Percentiles rank a stretch among this genome's conserved stretches.
phyloP scores from a whole-genome alignment of 2,113 vertebrate genomes.

The Phycodurus eques region DNA sequence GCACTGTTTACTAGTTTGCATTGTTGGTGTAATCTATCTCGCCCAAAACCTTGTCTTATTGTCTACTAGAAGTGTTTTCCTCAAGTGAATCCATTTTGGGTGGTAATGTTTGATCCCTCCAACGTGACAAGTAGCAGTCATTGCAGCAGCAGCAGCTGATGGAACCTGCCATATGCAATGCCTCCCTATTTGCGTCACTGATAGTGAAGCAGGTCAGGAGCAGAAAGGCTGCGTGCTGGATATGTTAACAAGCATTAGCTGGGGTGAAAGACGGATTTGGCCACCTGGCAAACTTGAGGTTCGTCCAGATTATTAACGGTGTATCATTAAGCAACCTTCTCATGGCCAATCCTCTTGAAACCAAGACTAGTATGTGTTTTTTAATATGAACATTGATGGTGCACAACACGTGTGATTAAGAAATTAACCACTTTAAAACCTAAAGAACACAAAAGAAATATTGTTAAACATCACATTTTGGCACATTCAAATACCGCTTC shows the following conservation, averaged over 20 bases:
- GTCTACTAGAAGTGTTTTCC: not conserved
- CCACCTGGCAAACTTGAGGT: conserved; percentile 55
- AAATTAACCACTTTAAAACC: not conserved
- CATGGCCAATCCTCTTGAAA: conserved; percentile 4
- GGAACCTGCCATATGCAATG: conserved; percentile 52
- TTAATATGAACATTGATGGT: conserved; percentile 9
- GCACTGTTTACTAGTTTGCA: not conserved
- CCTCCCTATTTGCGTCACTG: conserved; percentile 54
- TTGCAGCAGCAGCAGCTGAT: conserved; percentile 21
- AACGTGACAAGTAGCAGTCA: conserved; percentile 1
- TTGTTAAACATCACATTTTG: not conserved
- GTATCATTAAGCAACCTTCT: conserved; percentile 4
- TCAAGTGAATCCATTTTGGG: not conserved
- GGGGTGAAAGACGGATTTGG: conserved; percentile 48
- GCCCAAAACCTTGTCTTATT: not conserved
- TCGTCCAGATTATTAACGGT: conserved; percentile 27
- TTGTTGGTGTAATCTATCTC: not conserved
- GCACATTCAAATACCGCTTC: not conserved
- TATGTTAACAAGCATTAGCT: conserved; percentile 55
- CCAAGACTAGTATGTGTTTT: not conserved
- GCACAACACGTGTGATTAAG: not conserved
- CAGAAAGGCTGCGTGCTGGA: conserved; percentile 30
- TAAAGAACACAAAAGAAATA: not conserved
- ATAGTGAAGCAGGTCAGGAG: conserved; percentile 36
- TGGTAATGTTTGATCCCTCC: not conserved